These are phyloP conservation scores for Mizuhopecten yessoensis DNA, from an alignment of 1,140 invertebrate genomes.

Conservation along the genomic window DNA sequence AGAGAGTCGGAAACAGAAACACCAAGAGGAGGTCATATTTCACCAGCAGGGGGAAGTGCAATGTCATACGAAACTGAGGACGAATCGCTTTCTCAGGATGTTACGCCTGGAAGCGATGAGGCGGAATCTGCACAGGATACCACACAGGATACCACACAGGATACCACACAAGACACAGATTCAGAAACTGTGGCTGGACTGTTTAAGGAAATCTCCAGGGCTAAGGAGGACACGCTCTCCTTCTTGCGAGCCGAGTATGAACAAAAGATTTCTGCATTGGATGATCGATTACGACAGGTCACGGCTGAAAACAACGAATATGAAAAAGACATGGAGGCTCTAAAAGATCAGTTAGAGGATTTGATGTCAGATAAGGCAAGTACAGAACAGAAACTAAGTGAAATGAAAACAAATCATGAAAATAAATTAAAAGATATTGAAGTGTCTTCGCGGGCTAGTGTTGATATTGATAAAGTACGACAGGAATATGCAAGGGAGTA, in stretches of 20 bases:
- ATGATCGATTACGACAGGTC: slow-evolving; percentile 49
- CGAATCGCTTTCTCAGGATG: not conserved
- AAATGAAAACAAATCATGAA: slow-evolving; percentile 58
- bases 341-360: not conserved
- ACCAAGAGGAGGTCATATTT: not conserved
- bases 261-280: slow-evolving; percentile 48
- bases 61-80: slow-evolving; percentile 18
- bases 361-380: not conserved
- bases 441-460: not conserved
- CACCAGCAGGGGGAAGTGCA: not conserved
- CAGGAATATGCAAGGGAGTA: slow-evolving; percentile 60
- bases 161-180: not conserved
- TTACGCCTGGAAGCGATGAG: not conserved
- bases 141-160: slow-evolving; percentile 13
- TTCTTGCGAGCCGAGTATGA: slow-evolving; percentile 60
- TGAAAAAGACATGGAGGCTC: slow-evolving; percentile 18
- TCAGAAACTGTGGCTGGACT: slow-evolving; percentile 45
- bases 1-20: not conserved
- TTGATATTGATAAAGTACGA: slow-evolving; percentile 58
- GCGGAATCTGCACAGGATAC: not conserved
- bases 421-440: slow-evolving; percentile 56
- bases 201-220: slow-evolving; percentile 49
- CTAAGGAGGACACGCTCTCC: slow-evolving; percentile 57
- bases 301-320: slow-evolving; percentile 54
- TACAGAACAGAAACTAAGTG: slow-evolving; percentile 52